A percentile compares a stretch with the other conserved stretches of the same genome.
Conservation (phyloP, 2,797 vertebrate species). For the Urophycis tenuis region DNA sequence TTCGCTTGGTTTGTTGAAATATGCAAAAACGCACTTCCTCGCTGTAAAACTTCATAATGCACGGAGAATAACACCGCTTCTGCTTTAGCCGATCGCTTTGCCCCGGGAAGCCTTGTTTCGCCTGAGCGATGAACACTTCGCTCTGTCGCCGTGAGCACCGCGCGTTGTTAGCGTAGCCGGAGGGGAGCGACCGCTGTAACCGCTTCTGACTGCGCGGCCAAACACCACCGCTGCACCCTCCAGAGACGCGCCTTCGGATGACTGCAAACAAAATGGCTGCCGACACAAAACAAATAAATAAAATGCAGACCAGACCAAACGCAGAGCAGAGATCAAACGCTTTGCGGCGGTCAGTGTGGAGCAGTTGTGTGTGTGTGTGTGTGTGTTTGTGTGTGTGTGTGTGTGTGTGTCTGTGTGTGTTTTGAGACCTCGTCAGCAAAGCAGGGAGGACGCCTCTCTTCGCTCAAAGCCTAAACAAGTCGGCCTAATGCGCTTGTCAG, state of each 20-base stretch:
- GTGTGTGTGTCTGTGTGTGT: too few relatives aligned
- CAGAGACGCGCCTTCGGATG: background rate
- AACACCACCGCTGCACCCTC: background rate
- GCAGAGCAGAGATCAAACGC: background rate
- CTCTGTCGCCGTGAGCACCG: background rate
- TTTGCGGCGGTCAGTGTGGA: background rate
- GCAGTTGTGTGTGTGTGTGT: background rate
- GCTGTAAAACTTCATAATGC: background rate
- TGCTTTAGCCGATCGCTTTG: background rate
- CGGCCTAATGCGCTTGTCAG: background rate
- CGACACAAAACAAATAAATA: background rate
- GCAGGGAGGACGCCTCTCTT: too few relatives aligned
- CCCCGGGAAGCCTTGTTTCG: background rate
- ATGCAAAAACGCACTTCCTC: background rate
- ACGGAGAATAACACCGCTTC: background rate
- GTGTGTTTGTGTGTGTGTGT: too few relatives aligned
- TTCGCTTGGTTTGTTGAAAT: background rate
- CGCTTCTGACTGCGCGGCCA: background rate
- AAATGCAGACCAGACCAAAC: too few relatives aligned
- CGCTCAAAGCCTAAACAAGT: background rate
- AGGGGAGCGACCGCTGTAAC: too few relatives aligned
- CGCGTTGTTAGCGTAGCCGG: background rate
- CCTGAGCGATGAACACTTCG: background rate
- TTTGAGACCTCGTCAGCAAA: too few relatives aligned
- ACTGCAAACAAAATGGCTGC: background rate